Conservation (phyloP, 2,113 vertebrate species). For the Proteles cristata region DNA sequence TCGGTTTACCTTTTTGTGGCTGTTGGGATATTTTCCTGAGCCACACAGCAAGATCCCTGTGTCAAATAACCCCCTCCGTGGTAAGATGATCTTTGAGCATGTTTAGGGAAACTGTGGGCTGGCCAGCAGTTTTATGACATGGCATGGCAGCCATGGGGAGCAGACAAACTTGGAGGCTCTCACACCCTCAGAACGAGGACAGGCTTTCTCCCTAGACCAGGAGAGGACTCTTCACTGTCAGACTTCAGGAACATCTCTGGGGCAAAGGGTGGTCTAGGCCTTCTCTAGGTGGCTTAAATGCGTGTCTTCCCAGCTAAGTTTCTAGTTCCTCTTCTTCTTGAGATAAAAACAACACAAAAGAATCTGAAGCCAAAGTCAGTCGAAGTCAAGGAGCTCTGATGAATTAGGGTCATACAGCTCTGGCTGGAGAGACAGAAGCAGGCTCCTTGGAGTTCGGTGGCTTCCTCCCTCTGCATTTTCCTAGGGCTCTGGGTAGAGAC, state of each 20-base stretch:
- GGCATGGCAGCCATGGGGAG: neutral
- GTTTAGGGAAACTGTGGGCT: constrained; percentile 49
- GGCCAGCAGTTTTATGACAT: constrained; percentile 30
- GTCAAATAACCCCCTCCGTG: constrained; percentile 6
- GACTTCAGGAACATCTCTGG: neutral
- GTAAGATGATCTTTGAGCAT: constrained; percentile 57
- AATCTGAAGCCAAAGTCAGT: neutral
- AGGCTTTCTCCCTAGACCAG: neutral
- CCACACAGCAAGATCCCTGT: constrained; percentile 21
- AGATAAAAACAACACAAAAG: neutral
- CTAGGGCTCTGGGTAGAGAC: neutral
- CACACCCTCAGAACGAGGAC: neutral
- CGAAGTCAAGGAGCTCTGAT: neutral
- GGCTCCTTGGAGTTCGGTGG: neutral
- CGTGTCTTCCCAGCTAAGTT: neutral
- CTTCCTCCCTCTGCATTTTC: neutral
- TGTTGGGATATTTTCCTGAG: constrained; percentile 59
- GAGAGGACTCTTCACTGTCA: neutral
- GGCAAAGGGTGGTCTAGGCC: neutral
- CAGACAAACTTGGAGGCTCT: neutral
- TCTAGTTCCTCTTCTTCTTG: constrained; percentile 1
- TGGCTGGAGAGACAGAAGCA: neutral
- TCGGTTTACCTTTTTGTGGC: constrained; percentile 69
- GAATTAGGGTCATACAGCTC: neutral
- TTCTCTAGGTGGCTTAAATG: neutral